Conservation (phyloP, 2,113 vertebrate genomes). For the Cromileptes altivelis region DNA sequence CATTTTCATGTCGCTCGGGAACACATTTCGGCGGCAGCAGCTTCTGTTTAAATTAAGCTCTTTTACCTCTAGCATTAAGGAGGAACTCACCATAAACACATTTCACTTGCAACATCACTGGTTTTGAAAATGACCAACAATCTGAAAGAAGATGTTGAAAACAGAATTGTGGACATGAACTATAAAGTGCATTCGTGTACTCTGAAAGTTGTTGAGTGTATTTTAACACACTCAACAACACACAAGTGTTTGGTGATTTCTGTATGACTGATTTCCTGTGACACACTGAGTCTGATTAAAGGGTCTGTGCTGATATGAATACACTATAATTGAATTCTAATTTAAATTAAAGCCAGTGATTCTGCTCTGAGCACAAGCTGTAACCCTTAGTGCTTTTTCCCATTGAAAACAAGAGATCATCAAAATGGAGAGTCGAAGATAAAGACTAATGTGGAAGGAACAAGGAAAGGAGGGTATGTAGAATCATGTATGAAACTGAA, state of each 20-base stretch:
- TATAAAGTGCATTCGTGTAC: constrained; percentile 1
- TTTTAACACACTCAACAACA: background rate
- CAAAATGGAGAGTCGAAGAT: background rate
- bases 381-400: background rate
- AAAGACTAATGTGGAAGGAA: background rate
- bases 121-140: constrained; percentile 6
- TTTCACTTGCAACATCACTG: constrained; percentile 6
- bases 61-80: constrained; percentile 3
- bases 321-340: background rate
- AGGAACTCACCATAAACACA: background rate
- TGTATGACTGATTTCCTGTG: constrained; percentile 15
- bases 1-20: constrained; percentile 27
- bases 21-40: constrained; percentile 17
- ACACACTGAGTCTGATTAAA: constrained; percentile 8
- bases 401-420: background rate
- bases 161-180: background rate
- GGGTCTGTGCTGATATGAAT: background rate
- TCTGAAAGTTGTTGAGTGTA: background rate
- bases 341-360: constrained; percentile 10
- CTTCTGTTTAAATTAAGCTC: background rate
- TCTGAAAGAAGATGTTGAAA: constrained; percentile 25
- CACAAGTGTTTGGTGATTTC: background rate
- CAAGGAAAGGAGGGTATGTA: background rate
- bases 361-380: constrained; percentile 2
- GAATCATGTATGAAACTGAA: constrained; percentile 32